Conservation (phyloP, 2,113 vertebrate genomes). For the Prionailurus viverrinus region DNA sequence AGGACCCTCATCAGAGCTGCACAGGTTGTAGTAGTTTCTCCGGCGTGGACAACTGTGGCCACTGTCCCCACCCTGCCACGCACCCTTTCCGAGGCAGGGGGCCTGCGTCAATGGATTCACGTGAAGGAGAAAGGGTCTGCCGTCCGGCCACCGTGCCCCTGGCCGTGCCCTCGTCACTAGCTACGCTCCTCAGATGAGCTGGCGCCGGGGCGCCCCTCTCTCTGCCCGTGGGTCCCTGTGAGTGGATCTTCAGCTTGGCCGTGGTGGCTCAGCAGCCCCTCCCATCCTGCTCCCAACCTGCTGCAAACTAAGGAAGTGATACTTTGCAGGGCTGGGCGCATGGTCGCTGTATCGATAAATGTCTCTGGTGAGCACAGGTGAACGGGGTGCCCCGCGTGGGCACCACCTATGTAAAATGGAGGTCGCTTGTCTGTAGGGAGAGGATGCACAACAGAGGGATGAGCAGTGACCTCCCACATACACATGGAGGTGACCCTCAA, state of each 20-base stretch:
- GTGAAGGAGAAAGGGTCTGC: not conserved
- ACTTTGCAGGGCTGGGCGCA: fast-evolving
- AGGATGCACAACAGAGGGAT: fast-evolving
- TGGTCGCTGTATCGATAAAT: fast-evolving
- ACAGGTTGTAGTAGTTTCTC: not conserved
- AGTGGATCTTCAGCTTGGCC: not conserved
- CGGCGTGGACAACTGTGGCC: not conserved
- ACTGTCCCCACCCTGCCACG: fast-evolving
- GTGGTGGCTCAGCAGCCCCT: not conserved
- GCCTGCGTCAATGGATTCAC: fast-evolving
- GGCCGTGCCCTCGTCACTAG: not conserved
- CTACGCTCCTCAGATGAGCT: fast-evolving
- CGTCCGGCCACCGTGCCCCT: not conserved
- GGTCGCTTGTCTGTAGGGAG: fast-evolving
- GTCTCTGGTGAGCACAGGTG: fast-evolving
- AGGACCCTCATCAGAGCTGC: not conserved
- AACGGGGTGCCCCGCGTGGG: fast-evolving
- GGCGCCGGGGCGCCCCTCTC: not conserved
- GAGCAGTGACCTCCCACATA: fast-evolving
- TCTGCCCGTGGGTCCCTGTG: not conserved
- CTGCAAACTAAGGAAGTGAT: not conserved
- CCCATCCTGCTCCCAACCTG: too few relatives aligned
- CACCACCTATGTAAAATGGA: not conserved
- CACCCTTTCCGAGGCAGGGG: not conserved
- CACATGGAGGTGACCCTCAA: fast-evolving